Percentiles rank a stretch among this genome's conserved stretches.
Evolutionary conservation across 2,888 invertebrate species (phyloP).

Genomic region (Nemoura dubitans): DNA sequence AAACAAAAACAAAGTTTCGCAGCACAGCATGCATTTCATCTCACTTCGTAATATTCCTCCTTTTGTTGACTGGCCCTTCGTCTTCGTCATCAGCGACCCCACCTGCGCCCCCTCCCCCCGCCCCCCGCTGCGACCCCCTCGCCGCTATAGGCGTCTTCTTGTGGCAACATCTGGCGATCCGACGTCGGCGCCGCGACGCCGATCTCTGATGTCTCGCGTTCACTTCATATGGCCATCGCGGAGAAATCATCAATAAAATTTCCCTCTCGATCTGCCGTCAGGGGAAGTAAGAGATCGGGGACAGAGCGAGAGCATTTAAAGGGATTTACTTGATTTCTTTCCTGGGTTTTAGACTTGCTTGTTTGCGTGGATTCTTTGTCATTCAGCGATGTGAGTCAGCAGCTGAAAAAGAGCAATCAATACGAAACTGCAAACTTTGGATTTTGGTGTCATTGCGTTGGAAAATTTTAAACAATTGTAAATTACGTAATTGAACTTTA

Average conservation of each 20-base stretch:
- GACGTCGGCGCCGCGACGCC: conserved; percentile 20
- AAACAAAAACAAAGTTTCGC: background rate
- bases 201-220: conserved; percentile 15
- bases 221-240: conserved; percentile 40
- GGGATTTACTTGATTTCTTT: conserved; percentile 36
- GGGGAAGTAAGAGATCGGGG: conserved; percentile 43
- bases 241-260: conserved; percentile 48
- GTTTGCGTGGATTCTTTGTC: background rate
- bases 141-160: conserved; percentile 21
- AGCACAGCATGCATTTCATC: background rate
- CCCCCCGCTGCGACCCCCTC: conserved; percentile 8
- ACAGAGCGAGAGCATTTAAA: conserved; percentile 42
- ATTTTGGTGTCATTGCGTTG: too few species aligned
- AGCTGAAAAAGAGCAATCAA: too few species aligned
- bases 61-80: conserved; percentile 9
- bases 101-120: background rate
- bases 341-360: background rate
- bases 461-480: too few species aligned
- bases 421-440: too few species aligned
- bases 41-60: background rate
- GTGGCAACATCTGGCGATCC: conserved; percentile 33
- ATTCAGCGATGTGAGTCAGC: background rate
- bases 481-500: too few species aligned
- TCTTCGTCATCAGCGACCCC: conserved; percentile 28
- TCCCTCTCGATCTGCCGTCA: conserved; percentile 32